Evolutionary conservation across 2,797 vertebrate genomes (phyloP), one percentile per base, ranked within the genome.

Genomic region (Glossophaga mutica): DNA sequence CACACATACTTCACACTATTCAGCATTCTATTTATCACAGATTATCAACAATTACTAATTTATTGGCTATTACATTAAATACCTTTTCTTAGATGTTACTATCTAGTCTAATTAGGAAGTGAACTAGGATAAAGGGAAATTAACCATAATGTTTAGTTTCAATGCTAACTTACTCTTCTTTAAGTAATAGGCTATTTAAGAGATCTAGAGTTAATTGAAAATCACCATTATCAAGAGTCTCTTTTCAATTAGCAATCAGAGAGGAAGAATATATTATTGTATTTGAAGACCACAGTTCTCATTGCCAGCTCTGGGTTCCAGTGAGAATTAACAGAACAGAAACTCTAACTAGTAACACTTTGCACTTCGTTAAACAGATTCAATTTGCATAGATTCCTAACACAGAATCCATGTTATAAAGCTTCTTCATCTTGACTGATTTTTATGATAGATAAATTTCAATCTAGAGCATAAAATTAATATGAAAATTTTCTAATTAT

Each of bases 191-290:
- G 18, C 94, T 98, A 98, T 97, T 98, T 95, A 98, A 98, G 98
- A 97, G 96, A 98, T 97, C 46, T 98, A 98, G 95, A 94, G 97
- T 96, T 99, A 99, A 99, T 98, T 98, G 98, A 98, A 98, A 97
- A 94, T 73, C 82, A 86, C 70, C 52, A 87, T 90, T 97, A 95
- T 77, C 52, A 96, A 93, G 42, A 86, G 71, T 95, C 70, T 98
- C 95, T 97, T 98, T 98, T 98, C 97, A 98, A 97, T 98, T 96
- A 98, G 97, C 97, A 98, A 98, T 82, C 88, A 98, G 96, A 98
- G 97, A 62, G 4, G 57, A 73, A 95, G 24, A 46, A 57, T 2
- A 24, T 50, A 52, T 42, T 68, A 57, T 46, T 94, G 26, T 39
- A 50, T 87, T 96, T 96, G 79, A 95, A 90, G 76, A 89, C 46